A percentile compares a stretch with the other conserved stretches of the same genome.
phyloP scores from a whole-genome alignment of 2,797 vertebrate species.

The Crypturellus tataupa region DNA sequence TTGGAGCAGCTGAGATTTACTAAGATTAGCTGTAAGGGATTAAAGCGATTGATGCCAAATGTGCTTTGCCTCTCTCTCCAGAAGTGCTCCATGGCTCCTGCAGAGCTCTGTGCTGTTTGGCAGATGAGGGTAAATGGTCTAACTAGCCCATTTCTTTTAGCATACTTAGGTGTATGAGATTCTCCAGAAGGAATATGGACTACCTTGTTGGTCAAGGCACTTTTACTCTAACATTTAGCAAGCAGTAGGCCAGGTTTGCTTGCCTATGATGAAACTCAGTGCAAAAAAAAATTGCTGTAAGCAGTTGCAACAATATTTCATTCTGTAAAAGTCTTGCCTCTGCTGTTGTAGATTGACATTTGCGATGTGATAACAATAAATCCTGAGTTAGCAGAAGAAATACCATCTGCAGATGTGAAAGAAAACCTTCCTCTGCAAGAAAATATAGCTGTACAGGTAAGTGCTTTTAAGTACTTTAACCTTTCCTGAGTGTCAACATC shows the following conservation, averaged over 20 bases:
- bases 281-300: not conserved
- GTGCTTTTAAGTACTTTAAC: not conserved
- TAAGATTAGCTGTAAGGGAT: slow-evolving; percentile 73
- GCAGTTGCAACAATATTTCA: not conserved
- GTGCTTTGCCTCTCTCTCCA: slow-evolving; percentile 26
- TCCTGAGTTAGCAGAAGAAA: slow-evolving; percentile 75
- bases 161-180: not conserved
- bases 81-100: not conserved
- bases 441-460: slow-evolving; percentile 79
- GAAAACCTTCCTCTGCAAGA: slow-evolving; percentile 79
- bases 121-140: not conserved
- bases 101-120: not conserved
- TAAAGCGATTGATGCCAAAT: slow-evolving; percentile 42
- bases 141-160: not conserved
- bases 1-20: slow-evolving; percentile 51
- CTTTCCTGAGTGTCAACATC: not conserved
- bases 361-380: slow-evolving; percentile 80
- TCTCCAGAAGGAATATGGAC: not conserved
- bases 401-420: slow-evolving; percentile 65
- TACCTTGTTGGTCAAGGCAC: not conserved
- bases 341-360: slow-evolving; percentile 79
- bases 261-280: not conserved
- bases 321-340: not conserved
- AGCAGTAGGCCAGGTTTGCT: not conserved
- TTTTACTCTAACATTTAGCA: not conserved